These are phyloP conservation scores for Brachionus angularis DNA, from an alignment of 1,140 invertebrate species.

Conservation along the genomic window DNA sequence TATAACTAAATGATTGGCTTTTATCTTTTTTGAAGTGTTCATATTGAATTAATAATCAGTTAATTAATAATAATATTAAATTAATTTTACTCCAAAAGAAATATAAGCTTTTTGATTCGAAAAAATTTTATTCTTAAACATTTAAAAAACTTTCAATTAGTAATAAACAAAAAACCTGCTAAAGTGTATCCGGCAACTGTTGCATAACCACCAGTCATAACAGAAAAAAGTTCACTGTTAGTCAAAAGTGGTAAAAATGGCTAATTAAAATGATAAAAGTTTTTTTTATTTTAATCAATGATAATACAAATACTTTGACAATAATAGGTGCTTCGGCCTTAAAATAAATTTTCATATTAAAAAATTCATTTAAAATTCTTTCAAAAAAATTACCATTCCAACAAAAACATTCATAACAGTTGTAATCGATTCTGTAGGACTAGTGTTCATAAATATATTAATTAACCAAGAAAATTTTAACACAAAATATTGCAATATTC, in stretches of 20 bases:
- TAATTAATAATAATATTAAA: neutral
- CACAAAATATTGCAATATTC: constrained; percentile 77
- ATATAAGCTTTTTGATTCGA: neutral
- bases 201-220: constrained; percentile 90
- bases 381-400: too few species aligned
- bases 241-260: constrained; percentile 56
- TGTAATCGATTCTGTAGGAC: constrained; percentile 48
- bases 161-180: too few species aligned
- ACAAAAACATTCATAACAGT: constrained; percentile 57
- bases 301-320: neutral
- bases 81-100: neutral
- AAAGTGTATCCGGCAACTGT: constrained; percentile 74
- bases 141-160: too few species aligned
- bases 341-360: too few species aligned
- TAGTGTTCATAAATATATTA: neutral
- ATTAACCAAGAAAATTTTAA: constrained; percentile 66
- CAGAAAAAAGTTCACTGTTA: constrained; percentile 69
- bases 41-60: neutral
- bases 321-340: neutral
- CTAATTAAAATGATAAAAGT: neutral
- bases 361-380: too few species aligned
- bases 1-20: constrained; percentile 44
- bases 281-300: neutral
- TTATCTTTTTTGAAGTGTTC: neutral
- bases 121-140: neutral